Evolutionary conservation across 2,113 vertebrate species (phyloP).

Genomic region (Aegotheles bennettii): DNA sequence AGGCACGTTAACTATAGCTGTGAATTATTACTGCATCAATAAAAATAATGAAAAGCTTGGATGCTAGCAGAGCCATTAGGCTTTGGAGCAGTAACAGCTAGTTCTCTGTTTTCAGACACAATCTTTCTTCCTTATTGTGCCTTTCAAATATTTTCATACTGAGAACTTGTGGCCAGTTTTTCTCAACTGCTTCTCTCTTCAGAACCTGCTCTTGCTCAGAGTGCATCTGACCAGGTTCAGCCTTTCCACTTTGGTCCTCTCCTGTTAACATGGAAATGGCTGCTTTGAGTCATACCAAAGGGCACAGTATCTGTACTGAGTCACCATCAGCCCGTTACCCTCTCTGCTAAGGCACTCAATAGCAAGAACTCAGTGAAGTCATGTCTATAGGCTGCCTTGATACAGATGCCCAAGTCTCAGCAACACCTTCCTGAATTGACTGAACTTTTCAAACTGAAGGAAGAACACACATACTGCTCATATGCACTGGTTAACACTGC

Average conservation of each 20-base stretch:
- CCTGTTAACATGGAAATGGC: not conserved
- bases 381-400: not conserved
- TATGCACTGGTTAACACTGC: not conserved
- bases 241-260: not conserved
- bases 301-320: not conserved
- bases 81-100: conserved; percentile 23
- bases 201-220: not conserved
- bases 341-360: not conserved
- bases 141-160: not conserved
- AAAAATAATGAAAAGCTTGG: conserved; percentile 64
- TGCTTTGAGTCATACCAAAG: not conserved
- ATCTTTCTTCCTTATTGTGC: not conserved
- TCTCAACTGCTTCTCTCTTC: not conserved
- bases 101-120: conserved; percentile 41
- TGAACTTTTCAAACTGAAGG: not conserved
- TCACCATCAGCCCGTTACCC: not conserved
- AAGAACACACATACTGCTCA: not conserved
- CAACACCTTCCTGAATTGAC: not conserved
- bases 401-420: not conserved
- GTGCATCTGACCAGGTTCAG: not conserved
- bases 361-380: not conserved
- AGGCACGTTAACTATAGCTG: conserved; percentile 48
- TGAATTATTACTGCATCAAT: conserved; percentile 65
- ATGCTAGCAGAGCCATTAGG: conserved; percentile 45
- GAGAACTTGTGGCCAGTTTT: not conserved